Evolutionary conservation across 2,797 vertebrate genomes (phyloP), one percentile per base, ranked within the genome.

Genomic region (Sebastes trivittatus): DNA sequence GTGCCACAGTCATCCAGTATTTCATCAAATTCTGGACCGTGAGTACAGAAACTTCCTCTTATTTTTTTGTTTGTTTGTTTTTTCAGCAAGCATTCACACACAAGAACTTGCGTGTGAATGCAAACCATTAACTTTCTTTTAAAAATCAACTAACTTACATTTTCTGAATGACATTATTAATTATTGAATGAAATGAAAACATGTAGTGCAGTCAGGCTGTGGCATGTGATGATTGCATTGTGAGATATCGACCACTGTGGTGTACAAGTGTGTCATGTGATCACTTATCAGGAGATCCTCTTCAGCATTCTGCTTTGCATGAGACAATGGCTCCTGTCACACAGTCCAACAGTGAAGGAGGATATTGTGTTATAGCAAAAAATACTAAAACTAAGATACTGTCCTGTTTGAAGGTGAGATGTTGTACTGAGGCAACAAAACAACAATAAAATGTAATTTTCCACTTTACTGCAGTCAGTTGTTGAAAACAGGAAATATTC

Each of bases 11-110:
- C 83, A 88, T 98, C 86, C 97, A 97, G 89, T 99, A 99, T 96
- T 99, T 99, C 94, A 97, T 99, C 94, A 97, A 97, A 92, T 99
- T 99, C 95, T 99, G 98, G 98, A 98, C 97, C 76, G 98, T 99
- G 95, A 98, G 98, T 97, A 78, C 27, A 56, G 3, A 60, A 59
- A 54, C 60, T 2, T 71, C 69, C 25, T 61, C 4, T 67, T 52
- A 11, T 23, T 61, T 11, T 10, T 56, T 7, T 36, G 34, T 58
- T 22, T 42, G 38, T 42, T 46, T 46, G 42, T 46, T 20, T 20
- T 55, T 22, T 8, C 11, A 46, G 65, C 18, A 9, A 9, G 4
- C 23, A 30, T n/a, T 42, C 38, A 42, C 38, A 42, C 14, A 5
- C 38, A 42, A 42, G 6, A 13, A 59, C 20, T 22, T 38, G 20